Conservation (phyloP, 2,888 invertebrate genomes). For the Cheilosia pagana region DNA sequence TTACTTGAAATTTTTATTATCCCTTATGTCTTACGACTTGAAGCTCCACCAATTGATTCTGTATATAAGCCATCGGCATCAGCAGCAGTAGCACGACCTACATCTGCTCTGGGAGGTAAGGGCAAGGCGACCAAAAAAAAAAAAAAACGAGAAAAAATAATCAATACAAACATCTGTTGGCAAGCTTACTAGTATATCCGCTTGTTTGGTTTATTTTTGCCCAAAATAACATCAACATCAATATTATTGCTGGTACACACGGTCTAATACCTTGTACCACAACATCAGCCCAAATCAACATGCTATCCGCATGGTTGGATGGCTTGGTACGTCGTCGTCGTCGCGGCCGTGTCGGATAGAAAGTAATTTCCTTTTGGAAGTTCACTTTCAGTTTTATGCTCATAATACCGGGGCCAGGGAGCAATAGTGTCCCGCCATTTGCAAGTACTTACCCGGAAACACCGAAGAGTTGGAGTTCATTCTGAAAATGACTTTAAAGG, state of each 20-base stretch:
- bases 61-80: conserved; percentile 5
- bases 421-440: conserved; percentile 55
- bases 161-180: conserved; percentile 56
- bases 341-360: not conserved
- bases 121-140: too few species aligned
- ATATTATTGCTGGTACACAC: conserved; percentile 31
- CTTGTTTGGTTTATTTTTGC: conserved; percentile 54
- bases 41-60: conserved; percentile 37
- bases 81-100: not conserved
- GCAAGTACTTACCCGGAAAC: conserved; percentile 26
- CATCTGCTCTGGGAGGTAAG: not conserved
- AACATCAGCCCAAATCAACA: conserved; percentile 31
- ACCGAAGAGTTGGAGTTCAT: conserved; percentile 16
- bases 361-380: conserved; percentile 24
- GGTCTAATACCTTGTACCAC: conserved; percentile 52
- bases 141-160: conserved; percentile 30
- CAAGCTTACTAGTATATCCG: conserved; percentile 13
- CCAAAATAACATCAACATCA: conserved; percentile 61
- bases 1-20: conserved; percentile 46
- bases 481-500: not conserved
- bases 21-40: conserved; percentile 21
- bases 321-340: not conserved
- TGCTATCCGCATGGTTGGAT: not conserved
- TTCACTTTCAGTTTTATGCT: conserved; percentile 24
- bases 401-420: conserved; percentile 3